Evolutionary conservation across 2,888 invertebrate species (phyloP).

Genomic region (Halictus ligatus): DNA sequence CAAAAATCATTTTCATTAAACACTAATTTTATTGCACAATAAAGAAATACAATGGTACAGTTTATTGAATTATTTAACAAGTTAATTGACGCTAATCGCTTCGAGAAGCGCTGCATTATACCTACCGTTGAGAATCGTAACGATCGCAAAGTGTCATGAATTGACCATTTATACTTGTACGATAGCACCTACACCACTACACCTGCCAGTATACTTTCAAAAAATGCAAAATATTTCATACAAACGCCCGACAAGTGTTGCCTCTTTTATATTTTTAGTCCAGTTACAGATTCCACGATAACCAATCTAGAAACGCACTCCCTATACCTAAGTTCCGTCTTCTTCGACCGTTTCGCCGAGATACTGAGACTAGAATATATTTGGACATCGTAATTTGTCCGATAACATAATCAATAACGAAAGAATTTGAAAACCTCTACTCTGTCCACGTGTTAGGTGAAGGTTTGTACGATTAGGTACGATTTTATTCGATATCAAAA

Average conservation of each 20-base stretch:
- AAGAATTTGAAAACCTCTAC: slow-evolving; percentile 40
- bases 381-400: not conserved
- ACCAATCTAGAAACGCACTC: not conserved
- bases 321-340: not conserved
- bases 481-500: not conserved
- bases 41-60: not conserved
- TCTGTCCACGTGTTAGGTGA: slow-evolving; percentile 48
- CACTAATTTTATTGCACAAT: not conserved
- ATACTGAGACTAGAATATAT: not conserved
- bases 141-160: slow-evolving; percentile 20
- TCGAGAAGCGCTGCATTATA: slow-evolving; percentile 23
- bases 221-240: not conserved
- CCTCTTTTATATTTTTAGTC: not conserved
- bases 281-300: not conserved
- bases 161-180: slow-evolving; percentile 11
- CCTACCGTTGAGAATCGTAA: slow-evolving; percentile 12
- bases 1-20: not conserved
- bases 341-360: not conserved
- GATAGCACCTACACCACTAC: not conserved
- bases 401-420: slow-evolving; percentile 28
- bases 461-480: no score
- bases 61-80: slow-evolving; percentile 23
- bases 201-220: not conserved
- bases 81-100: not conserved
- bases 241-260: not conserved